Evolutionary conservation across 64 coral and sea anemone genomes (phyloP).

Genomic region (Stichodactyla mertensii): DNA sequence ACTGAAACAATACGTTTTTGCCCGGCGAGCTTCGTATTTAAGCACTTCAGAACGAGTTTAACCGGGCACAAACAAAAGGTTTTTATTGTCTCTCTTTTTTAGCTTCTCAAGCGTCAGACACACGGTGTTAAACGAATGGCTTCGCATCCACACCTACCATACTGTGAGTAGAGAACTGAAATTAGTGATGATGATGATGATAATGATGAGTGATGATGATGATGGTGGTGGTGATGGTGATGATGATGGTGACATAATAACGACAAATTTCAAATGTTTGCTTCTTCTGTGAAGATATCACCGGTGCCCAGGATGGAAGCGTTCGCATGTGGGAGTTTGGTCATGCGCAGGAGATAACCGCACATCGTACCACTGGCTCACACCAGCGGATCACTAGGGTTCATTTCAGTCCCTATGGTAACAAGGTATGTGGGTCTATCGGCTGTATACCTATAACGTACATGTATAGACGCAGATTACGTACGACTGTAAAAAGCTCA

Average conservation of each 20-base stretch:
- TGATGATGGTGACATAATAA: background rate
- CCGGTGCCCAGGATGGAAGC: slow-evolving; percentile 94
- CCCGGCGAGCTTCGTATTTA: too few species aligned
- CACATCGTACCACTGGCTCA: slow-evolving; percentile 84
- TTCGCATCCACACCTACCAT: slow-evolving; percentile 83
- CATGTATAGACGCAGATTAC: too few species aligned
- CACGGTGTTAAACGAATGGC: slow-evolving; percentile 86
- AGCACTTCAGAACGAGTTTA: too few species aligned
- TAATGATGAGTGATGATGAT: background rate
- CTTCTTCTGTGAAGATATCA: slow-evolving; percentile 43
- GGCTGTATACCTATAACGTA: background rate
- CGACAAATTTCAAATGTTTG: background rate
- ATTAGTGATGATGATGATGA: too few species aligned
- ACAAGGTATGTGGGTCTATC: slow-evolving; percentile 57
- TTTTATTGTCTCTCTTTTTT: background rate
- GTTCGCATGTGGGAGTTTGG: slow-evolving; percentile 99
- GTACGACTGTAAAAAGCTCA: too few species aligned
- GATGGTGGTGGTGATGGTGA: background rate
- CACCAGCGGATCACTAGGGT: slow-evolving; percentile 83
- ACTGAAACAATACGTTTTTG: too few species aligned
- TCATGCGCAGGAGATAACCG: slow-evolving; percentile 85
- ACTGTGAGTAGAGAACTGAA: slow-evolving; percentile 66
- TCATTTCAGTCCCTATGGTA: slow-evolving; percentile 90
- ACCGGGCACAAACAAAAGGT: background rate
- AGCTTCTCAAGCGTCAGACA: slow-evolving; percentile 72